Conservation (phyloP, 2,888 invertebrate species). For the Boloria euphrosyne region DNA sequence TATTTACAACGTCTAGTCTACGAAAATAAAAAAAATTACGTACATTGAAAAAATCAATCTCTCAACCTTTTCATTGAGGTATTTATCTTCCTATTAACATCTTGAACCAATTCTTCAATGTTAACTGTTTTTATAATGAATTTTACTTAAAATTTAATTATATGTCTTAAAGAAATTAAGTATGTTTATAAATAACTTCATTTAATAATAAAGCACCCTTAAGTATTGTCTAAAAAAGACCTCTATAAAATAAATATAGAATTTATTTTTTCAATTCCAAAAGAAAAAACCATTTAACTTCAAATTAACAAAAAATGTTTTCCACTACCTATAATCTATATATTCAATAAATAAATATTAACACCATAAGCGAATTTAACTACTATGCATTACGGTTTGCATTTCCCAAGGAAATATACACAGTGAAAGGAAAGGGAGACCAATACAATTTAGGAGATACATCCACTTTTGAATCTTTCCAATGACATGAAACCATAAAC, state of each 20-base stretch:
- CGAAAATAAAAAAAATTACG: conserved; percentile 47
- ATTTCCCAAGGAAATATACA: not conserved
- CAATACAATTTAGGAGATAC: not conserved
- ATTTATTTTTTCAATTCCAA: too few relatives aligned
- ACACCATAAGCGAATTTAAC: too few relatives aligned
- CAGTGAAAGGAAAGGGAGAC: not conserved
- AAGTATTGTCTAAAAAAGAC: too few relatives aligned
- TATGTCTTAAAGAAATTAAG: too few relatives aligned
- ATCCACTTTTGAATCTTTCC: conserved; percentile 21
- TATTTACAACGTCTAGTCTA: not conserved
- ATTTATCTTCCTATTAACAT: conserved; percentile 58
- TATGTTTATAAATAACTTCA: too few relatives aligned
- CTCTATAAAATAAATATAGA: too few relatives aligned
- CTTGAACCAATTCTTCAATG: conserved; percentile 59
- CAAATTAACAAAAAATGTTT: too few relatives aligned
- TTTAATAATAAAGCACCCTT: too few relatives aligned
- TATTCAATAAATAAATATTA: too few relatives aligned
- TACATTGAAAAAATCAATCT: conserved; percentile 50
- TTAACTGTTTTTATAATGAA: conserved; percentile 40
- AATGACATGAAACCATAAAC: not conserved
- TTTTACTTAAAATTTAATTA: not conserved
- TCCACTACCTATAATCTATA: too few relatives aligned
- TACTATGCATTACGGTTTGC: too few relatives aligned
- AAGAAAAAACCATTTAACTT: too few relatives aligned
- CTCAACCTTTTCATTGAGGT: conserved; percentile 56